These are phyloP conservation scores for Sarcoramphus papa DNA, from an alignment of 2,797 vertebrate genomes.

Conservation along the genomic window DNA sequence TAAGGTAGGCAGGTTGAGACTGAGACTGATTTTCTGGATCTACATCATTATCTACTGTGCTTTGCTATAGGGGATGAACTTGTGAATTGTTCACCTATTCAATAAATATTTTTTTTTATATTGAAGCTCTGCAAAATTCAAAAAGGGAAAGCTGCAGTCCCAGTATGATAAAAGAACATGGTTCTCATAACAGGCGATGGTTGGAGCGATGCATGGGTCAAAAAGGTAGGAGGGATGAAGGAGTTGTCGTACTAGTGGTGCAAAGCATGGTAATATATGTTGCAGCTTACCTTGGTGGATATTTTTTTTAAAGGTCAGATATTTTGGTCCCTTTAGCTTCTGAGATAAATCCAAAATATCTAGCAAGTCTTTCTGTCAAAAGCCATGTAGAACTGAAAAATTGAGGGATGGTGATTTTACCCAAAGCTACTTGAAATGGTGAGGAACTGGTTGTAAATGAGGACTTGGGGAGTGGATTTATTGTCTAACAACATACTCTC, in stretches of 20 bases:
- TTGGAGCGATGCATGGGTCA: not conserved
- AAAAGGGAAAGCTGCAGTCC: not conserved
- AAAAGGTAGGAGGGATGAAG: not conserved
- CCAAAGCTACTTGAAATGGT: not conserved
- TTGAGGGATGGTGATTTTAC: not conserved
- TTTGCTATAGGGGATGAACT: not conserved
- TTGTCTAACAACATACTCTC: not conserved
- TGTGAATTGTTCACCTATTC: not conserved
- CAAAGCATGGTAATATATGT: not conserved
- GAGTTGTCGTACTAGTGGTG: not conserved
- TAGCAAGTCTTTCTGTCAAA: not conserved
- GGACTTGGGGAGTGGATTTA: not conserved
- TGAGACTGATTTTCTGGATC: not conserved
- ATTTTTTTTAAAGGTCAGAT: not conserved
- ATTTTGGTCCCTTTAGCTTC: not conserved
- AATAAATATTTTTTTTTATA: not conserved
- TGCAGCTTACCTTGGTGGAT: not conserved
- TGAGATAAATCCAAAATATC: not conserved
- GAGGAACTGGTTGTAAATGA: not conserved
- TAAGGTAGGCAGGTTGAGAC: not conserved
- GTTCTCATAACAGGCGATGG: not conserved
- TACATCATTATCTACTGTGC: not conserved
- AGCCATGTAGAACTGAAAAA: not conserved
- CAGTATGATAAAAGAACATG: not conserved
- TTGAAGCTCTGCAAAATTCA: not conserved